A percentile compares a stretch with the other conserved stretches of the same genome.
phyloP scores from a whole-genome alignment of 37 sponge, comb jelly and placozoan genomes.

The Lycopodina hypogea region DNA sequence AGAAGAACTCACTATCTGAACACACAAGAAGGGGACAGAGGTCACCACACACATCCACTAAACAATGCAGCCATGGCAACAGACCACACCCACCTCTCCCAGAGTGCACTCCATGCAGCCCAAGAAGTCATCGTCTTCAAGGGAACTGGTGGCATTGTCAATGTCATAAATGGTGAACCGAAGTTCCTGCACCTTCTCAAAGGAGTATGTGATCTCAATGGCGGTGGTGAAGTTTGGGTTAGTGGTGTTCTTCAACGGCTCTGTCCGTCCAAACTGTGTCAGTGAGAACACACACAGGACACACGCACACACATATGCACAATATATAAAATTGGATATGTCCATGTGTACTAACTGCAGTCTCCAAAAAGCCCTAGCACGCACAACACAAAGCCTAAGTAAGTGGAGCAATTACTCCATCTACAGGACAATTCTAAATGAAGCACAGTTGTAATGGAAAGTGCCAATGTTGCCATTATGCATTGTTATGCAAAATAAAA shows the following conservation, averaged over 20 bases:
- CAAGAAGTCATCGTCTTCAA: slow-evolving; percentile 73
- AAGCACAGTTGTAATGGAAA: no score
- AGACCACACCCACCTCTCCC: slow-evolving; percentile 41
- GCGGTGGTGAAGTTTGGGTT: slow-evolving; percentile 81
- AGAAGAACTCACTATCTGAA: slow-evolving; percentile 49
- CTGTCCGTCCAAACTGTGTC: slow-evolving; percentile 75
- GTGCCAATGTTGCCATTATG: no score
- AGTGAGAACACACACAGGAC: neutral
- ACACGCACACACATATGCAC: neutral
- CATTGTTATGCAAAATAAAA: no score
- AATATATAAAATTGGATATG: neutral
- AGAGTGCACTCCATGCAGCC: slow-evolving; percentile 70
- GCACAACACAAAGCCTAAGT: no score
- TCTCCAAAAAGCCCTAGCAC: neutral
- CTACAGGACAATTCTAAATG: no score
- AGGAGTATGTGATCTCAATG: slow-evolving; percentile 81
- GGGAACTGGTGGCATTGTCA: slow-evolving; percentile 57
- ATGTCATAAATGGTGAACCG: slow-evolving; percentile 82
- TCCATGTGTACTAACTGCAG: no score
- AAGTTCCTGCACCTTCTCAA: slow-evolving; percentile 90
- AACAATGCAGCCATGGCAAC: neutral
- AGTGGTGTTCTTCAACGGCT: slow-evolving; percentile 63
- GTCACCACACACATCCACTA: no score
- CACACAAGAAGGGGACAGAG: neutral
- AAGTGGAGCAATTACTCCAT: no score